Percentiles rank a stretch among this genome's conserved stretches.
phyloP scores from a whole-genome alignment of 2,113 vertebrate species.

The Sinocyclocheilus maitianheensis region DNA sequence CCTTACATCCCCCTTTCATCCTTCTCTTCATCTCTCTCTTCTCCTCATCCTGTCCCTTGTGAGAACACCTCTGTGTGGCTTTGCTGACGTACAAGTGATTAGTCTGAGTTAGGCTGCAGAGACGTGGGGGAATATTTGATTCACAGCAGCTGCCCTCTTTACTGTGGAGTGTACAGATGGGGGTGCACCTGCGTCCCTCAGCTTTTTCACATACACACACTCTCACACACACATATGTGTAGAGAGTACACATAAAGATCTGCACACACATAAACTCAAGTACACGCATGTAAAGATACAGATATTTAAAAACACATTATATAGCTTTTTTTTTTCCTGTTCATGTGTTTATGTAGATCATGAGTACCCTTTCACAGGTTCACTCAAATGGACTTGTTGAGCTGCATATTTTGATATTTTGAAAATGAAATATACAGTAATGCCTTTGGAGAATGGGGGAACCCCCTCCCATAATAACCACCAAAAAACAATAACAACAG shows the following conservation, averaged over 20 bases:
- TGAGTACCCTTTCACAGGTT: neutral
- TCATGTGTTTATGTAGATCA: neutral
- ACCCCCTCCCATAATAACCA: no score
- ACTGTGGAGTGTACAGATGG: slow-evolving; percentile 47
- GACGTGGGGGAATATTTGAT: slow-evolving; percentile 54
- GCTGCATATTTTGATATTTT: neutral
- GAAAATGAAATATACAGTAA: neutral
- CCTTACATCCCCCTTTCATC: neutral
- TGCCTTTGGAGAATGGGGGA: neutral
- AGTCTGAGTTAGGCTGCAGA: slow-evolving; percentile 14
- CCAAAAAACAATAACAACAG: no score
- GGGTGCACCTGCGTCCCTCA: slow-evolving; percentile 47
- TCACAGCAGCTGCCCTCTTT: slow-evolving; percentile 70
- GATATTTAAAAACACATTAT: neutral
- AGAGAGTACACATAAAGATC: neutral
- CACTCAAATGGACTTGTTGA: neutral
- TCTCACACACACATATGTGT: slow-evolving; percentile 7
- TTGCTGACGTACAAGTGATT: slow-evolving; percentile 16
- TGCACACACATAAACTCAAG: neutral
- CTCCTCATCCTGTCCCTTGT: slow-evolving; percentile 16
- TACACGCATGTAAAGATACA: slow-evolving; percentile 61
- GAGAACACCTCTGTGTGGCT: slow-evolving; percentile 9
- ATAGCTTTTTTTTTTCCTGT: neutral
- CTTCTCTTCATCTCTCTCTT: neutral
- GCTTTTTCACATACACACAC: slow-evolving; percentile 18